These are phyloP conservation scores for human DNA, from an alignment of 2,113 vertebrate species.

Conservation along the genomic window GRCh38 chr5:136105501-136106000, in stretches of 20 bases:
- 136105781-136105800: neutral
- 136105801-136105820: neutral
- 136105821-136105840: neutral
- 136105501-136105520: neutral
- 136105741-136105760: neutral
- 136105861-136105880: accelerated
- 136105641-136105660: neutral
- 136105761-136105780: neutral
- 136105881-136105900: neutral
- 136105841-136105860: neutral
- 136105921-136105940: neutral
- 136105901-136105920: neutral
- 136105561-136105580: neutral
- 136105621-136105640: neutral
- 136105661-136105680: neutral
- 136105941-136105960: neutral
- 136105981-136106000: slow-evolving; percentile 36
- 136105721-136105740: neutral
- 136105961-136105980: neutral
- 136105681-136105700: neutral
- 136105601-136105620: neutral
- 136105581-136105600: neutral
- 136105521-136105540: neutral
- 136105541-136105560: neutral
- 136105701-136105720: neutral